These are phyloP conservation scores for Sinhomidia bicolor DNA, from an alignment of 2,888 invertebrate genomes.

Conservation along the genomic window DNA sequence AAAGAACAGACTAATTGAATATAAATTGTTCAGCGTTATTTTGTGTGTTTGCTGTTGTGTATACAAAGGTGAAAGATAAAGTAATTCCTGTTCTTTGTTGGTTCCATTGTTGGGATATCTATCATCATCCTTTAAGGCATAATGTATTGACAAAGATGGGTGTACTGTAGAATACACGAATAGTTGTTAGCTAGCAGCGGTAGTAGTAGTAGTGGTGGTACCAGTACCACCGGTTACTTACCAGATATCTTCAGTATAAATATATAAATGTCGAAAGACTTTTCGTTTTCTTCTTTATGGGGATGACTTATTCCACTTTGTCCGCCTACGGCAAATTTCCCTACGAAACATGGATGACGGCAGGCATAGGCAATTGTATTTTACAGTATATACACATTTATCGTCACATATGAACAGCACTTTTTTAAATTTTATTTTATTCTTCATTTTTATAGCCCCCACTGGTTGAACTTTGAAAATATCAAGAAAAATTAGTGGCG, in stretches of 20 bases:
- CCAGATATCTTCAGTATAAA: not conserved
- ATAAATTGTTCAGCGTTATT: slow-evolving; percentile 24
- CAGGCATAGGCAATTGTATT: not conserved
- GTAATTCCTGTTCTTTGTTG: slow-evolving; percentile 35
- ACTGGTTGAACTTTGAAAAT: slow-evolving; percentile 11
- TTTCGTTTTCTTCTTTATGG: slow-evolving; percentile 58
- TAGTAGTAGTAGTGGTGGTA: not conserved
- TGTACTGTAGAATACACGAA: not conserved
- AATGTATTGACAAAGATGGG: slow-evolving; percentile 16
- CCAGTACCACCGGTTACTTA: slow-evolving; percentile 13
- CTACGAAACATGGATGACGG: slow-evolving; percentile 1
- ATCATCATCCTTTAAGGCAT: not conserved
- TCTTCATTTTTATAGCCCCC: slow-evolving; percentile 20
- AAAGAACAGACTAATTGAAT: slow-evolving; percentile 49
- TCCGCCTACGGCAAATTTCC: slow-evolving; percentile 62
- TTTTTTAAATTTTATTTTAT: slow-evolving; percentile 26
- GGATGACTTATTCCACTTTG: slow-evolving; percentile 56
- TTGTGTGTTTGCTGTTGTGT: not conserved
- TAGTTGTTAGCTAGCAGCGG: not conserved
- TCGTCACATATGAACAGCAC: not conserved
- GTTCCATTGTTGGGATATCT: slow-evolving; percentile 24
- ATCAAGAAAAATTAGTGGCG: slow-evolving; percentile 44
- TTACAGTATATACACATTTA: not conserved
- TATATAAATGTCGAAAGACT: slow-evolving; percentile 47
- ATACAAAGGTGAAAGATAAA: slow-evolving; percentile 31